Base-by-base conservation (phyloP, 2,888 invertebrate genomes). In the Hypercompe scribonia region DNA sequence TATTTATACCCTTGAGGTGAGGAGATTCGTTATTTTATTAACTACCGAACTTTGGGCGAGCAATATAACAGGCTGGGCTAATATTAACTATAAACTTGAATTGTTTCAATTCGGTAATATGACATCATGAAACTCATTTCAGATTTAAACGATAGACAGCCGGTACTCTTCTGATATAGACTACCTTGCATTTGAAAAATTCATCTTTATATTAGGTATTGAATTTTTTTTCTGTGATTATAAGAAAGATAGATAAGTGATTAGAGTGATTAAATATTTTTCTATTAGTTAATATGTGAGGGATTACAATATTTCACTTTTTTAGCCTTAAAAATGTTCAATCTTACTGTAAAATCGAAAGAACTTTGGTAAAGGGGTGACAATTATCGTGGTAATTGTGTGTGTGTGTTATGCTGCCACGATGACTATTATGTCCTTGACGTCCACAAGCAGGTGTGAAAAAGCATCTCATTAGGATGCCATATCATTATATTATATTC, bases 11-110 rank as follows among this genome's bases (percentile, higher is more conserved):
- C 68, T 34, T 31, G 42, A 72, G 73, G 64, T 73, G 65, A 71
- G 28, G 5, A 31, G 36, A 61, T 72, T 69, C 72, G 28, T 76
- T 75, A 73, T 72, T 76, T 46, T 73, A 73, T 69, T 69, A 73
- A 80, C 63, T 64, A 31, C 24, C 1, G 71, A 77, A 80, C 68
- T 74, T 74, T 68, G 24, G 15, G 28, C 15, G n/a, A 24, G 11
- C 46, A 42, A n/a, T 39, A 31, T n/a, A 24, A 24, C n/a, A 31
- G 39, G 31, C 21, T 69, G n/a, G 24, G 34, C n/a, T 34, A 42
- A 36, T 58, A 36, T 68, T 68, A 58, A 34, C 68, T 36, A 33
- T 36, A 39, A 58, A 68, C 58, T 28, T 68, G 36, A 61, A 39
- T 18, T 42, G 18, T 61, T 61, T 31, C 2, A 61, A 61, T 61